phyloP scores from a whole-genome alignment of 2,797 vertebrate genomes.

The Peromyscus attwateri region DNA sequence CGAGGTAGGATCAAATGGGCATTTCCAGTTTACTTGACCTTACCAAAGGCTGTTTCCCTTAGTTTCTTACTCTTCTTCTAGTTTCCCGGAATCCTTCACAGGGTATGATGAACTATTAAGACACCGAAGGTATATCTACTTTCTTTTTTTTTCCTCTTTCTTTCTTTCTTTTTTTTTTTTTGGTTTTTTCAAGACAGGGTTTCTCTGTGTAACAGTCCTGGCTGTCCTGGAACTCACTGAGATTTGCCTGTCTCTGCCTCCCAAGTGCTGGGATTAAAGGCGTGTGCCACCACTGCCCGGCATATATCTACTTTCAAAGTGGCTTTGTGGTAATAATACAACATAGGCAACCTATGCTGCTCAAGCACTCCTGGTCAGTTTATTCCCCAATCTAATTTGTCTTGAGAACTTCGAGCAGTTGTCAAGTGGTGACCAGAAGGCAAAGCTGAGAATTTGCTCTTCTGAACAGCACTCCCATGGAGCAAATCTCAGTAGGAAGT shows the following conservation, averaged over 20 bases:
- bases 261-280: no score
- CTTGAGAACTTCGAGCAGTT: not conserved
- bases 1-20: not conserved
- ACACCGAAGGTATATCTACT: not conserved
- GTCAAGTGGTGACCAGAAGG: not conserved
- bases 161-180: no score
- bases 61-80: not conserved
- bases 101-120: not conserved
- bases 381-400: not conserved
- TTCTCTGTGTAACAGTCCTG: no score
- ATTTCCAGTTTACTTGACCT: not conserved
- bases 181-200: no score
- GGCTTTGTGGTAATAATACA: not conserved
- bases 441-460: not conserved
- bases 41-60: rapidly evolving
- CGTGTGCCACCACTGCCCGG: no score
- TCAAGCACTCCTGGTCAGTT: not conserved
- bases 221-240: no score
- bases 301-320: no score
- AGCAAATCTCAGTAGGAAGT: not conserved
- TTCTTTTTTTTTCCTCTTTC: no score
- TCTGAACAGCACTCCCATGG: not conserved
- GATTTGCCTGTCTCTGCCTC: no score
- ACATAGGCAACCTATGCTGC: not conserved
- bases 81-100: not conserved